Conservation (phyloP, 2,797 vertebrate species). For the Eospalax fontanierii region DNA sequence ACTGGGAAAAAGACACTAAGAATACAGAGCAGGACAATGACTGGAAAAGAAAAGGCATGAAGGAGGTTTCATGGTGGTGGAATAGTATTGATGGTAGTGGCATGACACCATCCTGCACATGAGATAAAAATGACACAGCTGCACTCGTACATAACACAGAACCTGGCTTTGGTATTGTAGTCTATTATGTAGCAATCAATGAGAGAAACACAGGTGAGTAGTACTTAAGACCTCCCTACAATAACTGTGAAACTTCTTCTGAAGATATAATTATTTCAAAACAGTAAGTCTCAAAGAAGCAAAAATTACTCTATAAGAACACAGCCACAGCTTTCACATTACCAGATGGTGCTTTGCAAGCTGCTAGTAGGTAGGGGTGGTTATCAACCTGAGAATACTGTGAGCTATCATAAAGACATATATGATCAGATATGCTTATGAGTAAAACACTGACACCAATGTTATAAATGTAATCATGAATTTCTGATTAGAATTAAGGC, state of each 20-base stretch:
- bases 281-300: constrained; percentile 2
- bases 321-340: background rate
- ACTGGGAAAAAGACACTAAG: background rate
- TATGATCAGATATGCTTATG: background rate
- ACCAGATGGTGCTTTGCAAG: background rate
- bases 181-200: background rate
- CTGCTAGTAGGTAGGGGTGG: background rate
- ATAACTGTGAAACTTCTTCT: background rate
- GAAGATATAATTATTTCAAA: constrained; percentile 13
- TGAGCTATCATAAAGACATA: background rate
- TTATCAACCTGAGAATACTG: background rate
- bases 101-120: background rate
- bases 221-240: background rate
- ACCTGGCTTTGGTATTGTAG: background rate
- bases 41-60: background rate
- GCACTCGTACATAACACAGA: background rate
- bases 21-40: background rate
- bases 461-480: background rate
- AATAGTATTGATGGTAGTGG: background rate
- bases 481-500: background rate
- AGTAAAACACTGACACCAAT: background rate
- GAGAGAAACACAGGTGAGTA: background rate
- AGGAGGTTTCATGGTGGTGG: background rate
- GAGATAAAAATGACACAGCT: background rate
- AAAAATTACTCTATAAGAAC: background rate